These are phyloP conservation scores for Ephialtes manifestator DNA, from an alignment of 2,888 invertebrate species.

Conservation along the genomic window DNA sequence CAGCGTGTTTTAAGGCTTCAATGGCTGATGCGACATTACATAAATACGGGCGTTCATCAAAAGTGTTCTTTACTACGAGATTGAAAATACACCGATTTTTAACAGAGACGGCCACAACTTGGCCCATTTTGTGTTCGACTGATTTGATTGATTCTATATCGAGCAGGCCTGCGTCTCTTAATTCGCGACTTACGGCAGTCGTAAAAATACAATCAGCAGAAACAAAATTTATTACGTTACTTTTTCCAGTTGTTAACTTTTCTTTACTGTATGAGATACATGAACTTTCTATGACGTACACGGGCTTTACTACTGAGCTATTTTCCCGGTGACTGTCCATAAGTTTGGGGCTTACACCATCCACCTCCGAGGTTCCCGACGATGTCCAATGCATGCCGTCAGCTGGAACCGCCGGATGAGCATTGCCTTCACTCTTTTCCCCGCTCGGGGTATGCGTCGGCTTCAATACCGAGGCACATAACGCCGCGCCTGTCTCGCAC, in stretches of 20 bases:
- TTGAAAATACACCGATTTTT: constrained; percentile 25
- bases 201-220: constrained; percentile 32
- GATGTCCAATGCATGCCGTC: no score
- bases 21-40: no score
- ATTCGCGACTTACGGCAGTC: constrained; percentile 20
- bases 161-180: constrained; percentile 5
- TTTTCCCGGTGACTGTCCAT: not conserved
- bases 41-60: constrained; percentile 34
- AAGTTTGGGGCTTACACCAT: constrained; percentile 6
- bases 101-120: constrained; percentile 17
- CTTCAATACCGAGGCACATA: not conserved
- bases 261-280: constrained; percentile 37
- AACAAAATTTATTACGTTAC: constrained; percentile 26
- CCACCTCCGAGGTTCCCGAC: no score
- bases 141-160: constrained; percentile 33
- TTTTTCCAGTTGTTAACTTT: constrained; percentile 13
- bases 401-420: no score
- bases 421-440: no score
- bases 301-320: not conserved
- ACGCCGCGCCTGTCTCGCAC: not conserved
- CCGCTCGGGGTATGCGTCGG: no score
- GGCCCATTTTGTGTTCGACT: constrained; percentile 21
- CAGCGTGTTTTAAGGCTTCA: constrained; percentile 43
- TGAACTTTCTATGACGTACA: constrained; percentile 7
- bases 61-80: constrained; percentile 22